A percentile compares a stretch with the other conserved stretches of the same genome.
These are phyloP conservation scores for Proterorhinus semilunaris DNA, from an alignment of 2,113 vertebrate genomes.

Conservation along the genomic window DNA sequence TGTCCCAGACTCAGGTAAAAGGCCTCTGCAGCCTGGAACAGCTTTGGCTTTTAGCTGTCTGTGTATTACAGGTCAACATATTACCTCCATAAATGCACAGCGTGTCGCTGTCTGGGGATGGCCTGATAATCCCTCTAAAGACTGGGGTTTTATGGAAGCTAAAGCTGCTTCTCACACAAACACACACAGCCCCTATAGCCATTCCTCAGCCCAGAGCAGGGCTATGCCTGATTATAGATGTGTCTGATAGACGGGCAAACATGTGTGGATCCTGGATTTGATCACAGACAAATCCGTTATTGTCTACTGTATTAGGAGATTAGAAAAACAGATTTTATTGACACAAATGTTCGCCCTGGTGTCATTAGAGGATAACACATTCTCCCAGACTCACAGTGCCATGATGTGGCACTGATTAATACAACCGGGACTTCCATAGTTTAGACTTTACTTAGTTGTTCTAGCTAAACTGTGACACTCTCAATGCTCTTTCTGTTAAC, in stretches of 20 bases:
- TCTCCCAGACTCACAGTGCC: slow-evolving; percentile 7
- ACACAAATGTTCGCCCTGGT: slow-evolving; percentile 33
- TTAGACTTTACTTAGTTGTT: neutral
- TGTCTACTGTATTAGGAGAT: slow-evolving; percentile 65
- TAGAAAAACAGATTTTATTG: slow-evolving; percentile 55
- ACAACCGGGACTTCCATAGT: slow-evolving; percentile 17
- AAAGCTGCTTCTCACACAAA: slow-evolving; percentile 59
- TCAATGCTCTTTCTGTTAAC: neutral
- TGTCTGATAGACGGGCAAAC: slow-evolving; percentile 29
- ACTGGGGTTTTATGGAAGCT: slow-evolving; percentile 66
- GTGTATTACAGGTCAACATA: slow-evolving; percentile 65
- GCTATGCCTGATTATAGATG: slow-evolving; percentile 25
- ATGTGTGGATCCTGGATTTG: slow-evolving; percentile 56
- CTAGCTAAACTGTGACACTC: neutral
- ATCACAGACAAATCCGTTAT: slow-evolving; percentile 71
- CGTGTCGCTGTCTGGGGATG: slow-evolving; percentile 67
- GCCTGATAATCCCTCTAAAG: slow-evolving; percentile 69
- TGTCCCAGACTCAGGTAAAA: slow-evolving; percentile 27
- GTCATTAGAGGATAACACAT: slow-evolving; percentile 42
- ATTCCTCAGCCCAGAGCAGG: slow-evolving; percentile 7
- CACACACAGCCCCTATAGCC: slow-evolving; percentile 22
- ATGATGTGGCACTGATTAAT: slow-evolving; percentile 27
- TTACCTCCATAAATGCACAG: slow-evolving; percentile 71
- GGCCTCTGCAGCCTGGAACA: slow-evolving; percentile 47
- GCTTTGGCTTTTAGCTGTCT: slow-evolving; percentile 55